Evolutionary conservation across 2,888 invertebrate genomes (phyloP).

Genomic region (Napeogenes inachia): DNA sequence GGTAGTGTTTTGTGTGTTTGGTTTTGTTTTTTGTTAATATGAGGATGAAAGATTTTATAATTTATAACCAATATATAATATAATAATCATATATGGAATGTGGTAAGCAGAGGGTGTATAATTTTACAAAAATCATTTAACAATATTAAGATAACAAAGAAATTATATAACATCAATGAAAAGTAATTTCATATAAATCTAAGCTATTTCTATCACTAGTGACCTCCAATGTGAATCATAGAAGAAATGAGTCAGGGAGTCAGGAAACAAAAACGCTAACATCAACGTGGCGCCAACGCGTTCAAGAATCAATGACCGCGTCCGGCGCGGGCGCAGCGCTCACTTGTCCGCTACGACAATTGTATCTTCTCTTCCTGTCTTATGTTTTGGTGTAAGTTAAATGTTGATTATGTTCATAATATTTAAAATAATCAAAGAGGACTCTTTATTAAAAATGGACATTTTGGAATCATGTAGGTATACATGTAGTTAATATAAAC

Average conservation of each 20-base stretch:
- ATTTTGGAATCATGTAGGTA: too few species aligned
- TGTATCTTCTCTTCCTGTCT: constrained; percentile 70
- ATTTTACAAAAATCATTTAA: too few species aligned
- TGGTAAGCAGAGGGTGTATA: too few species aligned
- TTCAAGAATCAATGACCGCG: constrained; percentile 70
- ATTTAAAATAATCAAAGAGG: too few species aligned
- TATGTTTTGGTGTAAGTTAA: constrained; percentile 38
- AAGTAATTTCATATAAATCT: neutral
- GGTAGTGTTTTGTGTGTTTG: too few species aligned
- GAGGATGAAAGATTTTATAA: too few species aligned
- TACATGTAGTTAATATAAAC: too few species aligned
- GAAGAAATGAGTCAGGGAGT: constrained; percentile 19
- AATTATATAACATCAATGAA: neutral
- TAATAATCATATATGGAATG: too few species aligned
- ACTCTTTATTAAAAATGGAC: too few species aligned
- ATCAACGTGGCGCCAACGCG: constrained; percentile 54
- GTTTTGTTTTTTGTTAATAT: too few species aligned
- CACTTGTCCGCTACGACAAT: constrained; percentile 73
- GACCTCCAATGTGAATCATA: constrained; percentile 26
- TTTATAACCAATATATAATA: too few species aligned
- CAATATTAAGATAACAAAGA: neutral
- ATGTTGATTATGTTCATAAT: constrained; percentile 5
- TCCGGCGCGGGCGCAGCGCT: constrained; percentile 63
- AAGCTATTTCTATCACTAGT: constrained; percentile 15
- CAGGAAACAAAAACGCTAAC: constrained; percentile 28